phyloP scores from a whole-genome alignment of 2,888 invertebrate species.

The Seira sanloemensis region DNA sequence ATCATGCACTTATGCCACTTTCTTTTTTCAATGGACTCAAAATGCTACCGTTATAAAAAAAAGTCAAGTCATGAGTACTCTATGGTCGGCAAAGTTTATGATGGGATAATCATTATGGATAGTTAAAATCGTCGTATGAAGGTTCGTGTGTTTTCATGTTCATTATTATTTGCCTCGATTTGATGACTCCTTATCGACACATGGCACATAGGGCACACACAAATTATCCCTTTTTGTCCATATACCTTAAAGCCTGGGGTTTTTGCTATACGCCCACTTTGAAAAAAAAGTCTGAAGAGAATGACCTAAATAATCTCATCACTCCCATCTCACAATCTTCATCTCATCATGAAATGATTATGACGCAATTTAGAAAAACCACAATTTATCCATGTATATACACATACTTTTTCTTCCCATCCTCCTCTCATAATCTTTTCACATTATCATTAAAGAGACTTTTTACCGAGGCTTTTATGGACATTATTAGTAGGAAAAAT shows the following conservation, averaged over 20 bases:
- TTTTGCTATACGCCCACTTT: neutral
- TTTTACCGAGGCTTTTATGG: neutral
- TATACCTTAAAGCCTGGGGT: neutral
- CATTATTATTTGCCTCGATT: neutral
- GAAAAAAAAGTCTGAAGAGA: neutral
- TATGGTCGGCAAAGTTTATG: neutral
- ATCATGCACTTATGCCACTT: conserved; percentile 7
- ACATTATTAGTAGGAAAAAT: neutral
- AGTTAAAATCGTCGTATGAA: conserved; percentile 2
- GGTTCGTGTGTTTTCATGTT: conserved; percentile 11
- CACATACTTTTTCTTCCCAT: conserved; percentile 35
- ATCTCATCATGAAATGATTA: conserved; percentile 47
- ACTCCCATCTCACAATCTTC: conserved; percentile 31
- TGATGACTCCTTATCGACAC: conserved; percentile 32
- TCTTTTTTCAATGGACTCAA: conserved; percentile 22
- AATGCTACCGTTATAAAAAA: conserved; percentile 7
- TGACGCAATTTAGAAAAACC: conserved; percentile 30
- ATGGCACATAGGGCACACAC: conserved; percentile 53
- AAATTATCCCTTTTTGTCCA: neutral
- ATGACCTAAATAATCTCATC: conserved; percentile 59
- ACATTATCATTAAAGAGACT: neutral
- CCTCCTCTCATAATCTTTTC: neutral
- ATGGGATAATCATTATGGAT: conserved; percentile 42
- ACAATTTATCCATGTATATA: conserved; percentile 53
- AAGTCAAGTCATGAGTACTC: conserved; percentile 29